Base-by-base conservation (phyloP, 2,113 vertebrate genomes). In the Heptranchias perlo region DNA sequence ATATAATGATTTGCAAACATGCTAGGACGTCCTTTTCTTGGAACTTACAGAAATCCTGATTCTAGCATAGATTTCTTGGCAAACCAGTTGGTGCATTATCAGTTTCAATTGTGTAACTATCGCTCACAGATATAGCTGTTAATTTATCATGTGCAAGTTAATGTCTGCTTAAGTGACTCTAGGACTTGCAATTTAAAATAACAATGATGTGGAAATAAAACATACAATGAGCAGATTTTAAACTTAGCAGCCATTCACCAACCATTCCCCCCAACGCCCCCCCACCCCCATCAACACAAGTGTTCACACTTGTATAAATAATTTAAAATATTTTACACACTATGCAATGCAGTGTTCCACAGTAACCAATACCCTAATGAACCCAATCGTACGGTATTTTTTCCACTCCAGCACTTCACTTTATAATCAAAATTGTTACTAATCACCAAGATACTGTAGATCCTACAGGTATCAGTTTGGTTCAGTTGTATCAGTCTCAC, bases 61-160 rank as follows among this genome's bases (percentile, higher is more conserved):
- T 44, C 62, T 67, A 94, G 93, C 65, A 95, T 69, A 31, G 52
- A 52, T 35, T 69, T 49, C 47, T 69, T 95, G 65, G 65, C 64
- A 69, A 95, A 95, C 65, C 5, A 31, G 4, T 73, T 28, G n/a
- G n/a, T n/a, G 4, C 44, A 44, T 35, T 95, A 95, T 95, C 65
- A 95, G 39, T 69, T 69, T 69, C 39, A 52, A 69, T 69, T 95
- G 64, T 95, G 94, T 67, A 95, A 73, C 65, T 35, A 95, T 52
- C 94, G 2, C 64, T 18, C 28, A 28, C 25, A 58, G 87, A 91
- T 52, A 91, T 52, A 69, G 65, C 25, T 52, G 47, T 49, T 69
- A 44, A 69, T 14, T 49, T 95, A 69, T 95, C 62, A 31, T 14
- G 13, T 4, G 47, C 47, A 95, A 31, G 31, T 93, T 93, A 93